A percentile compares a stretch with the other conserved stretches of the same genome.
Evolutionary conservation across 92 coral and sea anemone species (phyloP).

Genomic region (Plumapathes pennacea): DNA sequence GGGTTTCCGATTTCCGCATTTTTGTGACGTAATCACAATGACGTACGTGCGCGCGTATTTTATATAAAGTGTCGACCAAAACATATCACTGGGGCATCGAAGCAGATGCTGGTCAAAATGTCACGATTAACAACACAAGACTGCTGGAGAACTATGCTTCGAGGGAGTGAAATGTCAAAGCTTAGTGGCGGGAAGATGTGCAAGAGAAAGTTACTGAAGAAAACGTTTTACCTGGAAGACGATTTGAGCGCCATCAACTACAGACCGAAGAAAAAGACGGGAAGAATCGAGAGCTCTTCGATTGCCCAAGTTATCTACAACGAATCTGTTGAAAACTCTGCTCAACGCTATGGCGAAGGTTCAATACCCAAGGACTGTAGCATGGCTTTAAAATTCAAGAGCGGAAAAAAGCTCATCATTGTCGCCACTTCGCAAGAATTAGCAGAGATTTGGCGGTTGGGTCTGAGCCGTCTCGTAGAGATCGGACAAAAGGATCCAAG

Average conservation of each 20-base stretch:
- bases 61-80: too few relatives aligned
- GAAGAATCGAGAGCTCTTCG: slow-evolving; percentile 12
- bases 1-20: too few relatives aligned
- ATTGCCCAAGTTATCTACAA: slow-evolving; percentile 19
- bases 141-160: slow-evolving; percentile 41
- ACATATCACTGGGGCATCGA: too few relatives aligned
- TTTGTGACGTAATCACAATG: too few relatives aligned
- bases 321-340: slow-evolving; percentile 6
- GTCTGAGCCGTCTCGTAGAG: slow-evolving; percentile 23
- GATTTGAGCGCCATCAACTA: slow-evolving; percentile 29
- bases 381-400: too few relatives aligned
- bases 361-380: too few relatives aligned
- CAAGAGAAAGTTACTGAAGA: slow-evolving; percentile 5
- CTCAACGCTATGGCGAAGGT: neutral
- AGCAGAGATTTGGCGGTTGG: slow-evolving; percentile 40
- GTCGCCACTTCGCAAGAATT: slow-evolving; percentile 12
- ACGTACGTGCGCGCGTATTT: too few relatives aligned
- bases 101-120: too few relatives aligned
- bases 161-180: slow-evolving; percentile 24
- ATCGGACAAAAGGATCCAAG: slow-evolving; percentile 1
- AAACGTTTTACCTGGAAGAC: slow-evolving; percentile 16
- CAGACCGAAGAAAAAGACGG: slow-evolving; percentile 16
- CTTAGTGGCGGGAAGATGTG: slow-evolving; percentile 18
- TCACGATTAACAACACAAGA: too few relatives aligned
- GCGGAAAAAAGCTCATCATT: too few relatives aligned